These are phyloP conservation scores for Oedothorax gibbosus DNA, from an alignment of 1,140 invertebrate genomes.

Conservation along the genomic window DNA sequence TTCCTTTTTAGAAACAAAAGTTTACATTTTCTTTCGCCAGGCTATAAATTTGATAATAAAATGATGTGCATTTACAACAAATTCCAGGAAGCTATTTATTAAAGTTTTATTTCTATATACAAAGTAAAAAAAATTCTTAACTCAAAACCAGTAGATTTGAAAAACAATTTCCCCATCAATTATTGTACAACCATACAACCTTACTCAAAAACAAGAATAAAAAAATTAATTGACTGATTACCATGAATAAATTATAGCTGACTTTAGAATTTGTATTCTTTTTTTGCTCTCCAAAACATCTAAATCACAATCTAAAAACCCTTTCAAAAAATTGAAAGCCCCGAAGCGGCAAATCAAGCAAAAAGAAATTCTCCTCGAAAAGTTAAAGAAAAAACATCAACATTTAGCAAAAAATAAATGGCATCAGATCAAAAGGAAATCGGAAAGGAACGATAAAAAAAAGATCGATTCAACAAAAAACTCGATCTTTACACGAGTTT, in stretches of 20 bases:
- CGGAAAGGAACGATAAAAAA: not conserved
- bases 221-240: constrained; percentile 54
- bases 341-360: constrained; percentile 35
- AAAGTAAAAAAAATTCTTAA: too few relatives aligned
- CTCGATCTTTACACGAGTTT: too few relatives aligned
- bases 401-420: constrained; percentile 9
- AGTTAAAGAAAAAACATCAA: not conserved
- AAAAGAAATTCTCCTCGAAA: constrained; percentile 30
- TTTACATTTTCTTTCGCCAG: too few relatives aligned
- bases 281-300: not conserved
- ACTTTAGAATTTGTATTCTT: not conserved
- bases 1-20: too few relatives aligned
- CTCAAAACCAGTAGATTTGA: too few relatives aligned
- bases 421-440: not conserved
- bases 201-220: not conserved
- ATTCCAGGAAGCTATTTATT: too few relatives aligned
- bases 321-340: constrained; percentile 6
- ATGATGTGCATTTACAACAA: too few relatives aligned
- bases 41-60: too few relatives aligned
- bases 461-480: too few relatives aligned
- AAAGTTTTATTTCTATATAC: too few relatives aligned
- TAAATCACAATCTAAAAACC: not conserved
- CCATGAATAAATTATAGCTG: constrained; percentile 24
- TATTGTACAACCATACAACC: not conserved
- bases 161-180: not conserved